Evolutionary conservation across 2,888 invertebrate genomes (phyloP), one percentile per base, ranked within the genome.

Genomic region (Diarsia dahlii): DNA sequence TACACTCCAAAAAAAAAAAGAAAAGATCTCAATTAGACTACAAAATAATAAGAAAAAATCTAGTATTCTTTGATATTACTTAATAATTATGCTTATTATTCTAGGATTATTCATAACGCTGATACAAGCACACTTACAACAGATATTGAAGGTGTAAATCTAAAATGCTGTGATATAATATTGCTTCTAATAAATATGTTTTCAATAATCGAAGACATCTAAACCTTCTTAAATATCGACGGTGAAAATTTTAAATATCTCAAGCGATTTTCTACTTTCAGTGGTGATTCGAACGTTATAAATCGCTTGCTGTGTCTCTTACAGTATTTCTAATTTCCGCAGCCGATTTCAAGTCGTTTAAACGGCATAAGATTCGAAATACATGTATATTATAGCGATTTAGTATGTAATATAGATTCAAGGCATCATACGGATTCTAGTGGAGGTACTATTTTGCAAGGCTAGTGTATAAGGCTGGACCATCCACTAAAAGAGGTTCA

Each of bases 11-110:
- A 74, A 54, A 69, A 54, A 69, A 58, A 46, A 45, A 45, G 13
- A 45, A n/a, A 65, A 75, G 46, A 56, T 15, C 15, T 58, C 6
- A 48, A 12, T 54, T 39, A 60, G 1, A 0, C 52, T 62, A 66
- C 12, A 82, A 77, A 72, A 81, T 54, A 20, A 76, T n/a, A 23
- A n/a, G 13, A 58, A 67, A 60, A 23, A 13, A 10, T 60, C 46
- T 71, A 67, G 18, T 76, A 23, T 34, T 83, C 83, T 79, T 83
- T 83, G 84, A 79, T 83, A 63, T 79, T 62, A 65, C 2, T 23
- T 78, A 52, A 71, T 52, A 71, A 56, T 65, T 76, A 71, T 64
- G 6, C 63, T 82, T 81, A 73, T 48, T 77, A 20, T 54, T 64
- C 50, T 71, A 64, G 10, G 34, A 39, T 58, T 67, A 58, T 46